Base-by-base conservation (phyloP, 2,888 invertebrate species). In the Empis stercorea region DNA sequence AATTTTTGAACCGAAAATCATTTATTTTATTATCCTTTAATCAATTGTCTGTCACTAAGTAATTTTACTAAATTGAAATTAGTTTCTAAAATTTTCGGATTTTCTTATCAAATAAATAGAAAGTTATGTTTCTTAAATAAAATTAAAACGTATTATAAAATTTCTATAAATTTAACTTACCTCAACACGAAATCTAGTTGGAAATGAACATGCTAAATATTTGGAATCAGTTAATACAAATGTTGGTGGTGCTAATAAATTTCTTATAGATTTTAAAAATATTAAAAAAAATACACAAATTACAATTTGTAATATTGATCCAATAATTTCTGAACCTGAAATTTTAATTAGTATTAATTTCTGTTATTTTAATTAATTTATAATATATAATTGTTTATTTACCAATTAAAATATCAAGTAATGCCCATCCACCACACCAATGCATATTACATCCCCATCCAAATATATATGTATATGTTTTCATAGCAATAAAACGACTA, bases 401-500 rank as follows among this genome's bases (percentile, higher is more conserved):
- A 56, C 55, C 54, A 39, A 52, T 46, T 27, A 52, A 30, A 3
- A 15, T 10, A 27, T 51, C 49, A 27, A 56, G 38, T 14, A 52
- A 45, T 10, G 46, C 51, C 55, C 55, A 56, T 11, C 51, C 52
- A 15, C 55, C 56, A n/a, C 51, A 45, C 56, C 78, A 79, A 40
- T 74, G 71, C 56, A 71, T 63, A 48, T 73, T 72, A 51, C 73
- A 73, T 9, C 69, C 64, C 2, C 72, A 54, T 41, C 73, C 66
- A 54, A 75, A 75, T 6, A 71, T 56, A 51, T 74, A 74, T 30
- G 73, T 72, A 55, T 73, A 73, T 2, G 65, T 39, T 42, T 51
- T 54, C 27, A 50, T 50, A 11, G 47, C 45, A 13, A 54, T 2
- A 40, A 44, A 49, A 15, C 49, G 44, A 37, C 42, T 34, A 20